Evolutionary conservation across 2,113 vertebrate genomes (phyloP).

Genomic region (Verasper variegatus): DNA sequence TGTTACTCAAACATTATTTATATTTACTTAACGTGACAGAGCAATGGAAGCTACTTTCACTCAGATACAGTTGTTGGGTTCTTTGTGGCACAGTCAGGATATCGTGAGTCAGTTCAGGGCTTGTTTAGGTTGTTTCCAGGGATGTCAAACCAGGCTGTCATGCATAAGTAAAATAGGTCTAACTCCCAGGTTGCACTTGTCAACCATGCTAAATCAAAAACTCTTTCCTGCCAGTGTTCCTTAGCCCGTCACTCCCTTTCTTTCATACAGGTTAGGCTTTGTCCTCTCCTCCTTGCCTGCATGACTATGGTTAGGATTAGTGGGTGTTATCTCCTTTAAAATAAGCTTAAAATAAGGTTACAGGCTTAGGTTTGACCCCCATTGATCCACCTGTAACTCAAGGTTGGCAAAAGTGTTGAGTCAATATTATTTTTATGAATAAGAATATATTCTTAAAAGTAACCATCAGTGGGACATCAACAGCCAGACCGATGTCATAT

Average conservation of each 20-base stretch:
- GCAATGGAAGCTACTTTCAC: not conserved
- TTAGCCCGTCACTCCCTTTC: not conserved
- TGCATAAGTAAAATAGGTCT: not conserved
- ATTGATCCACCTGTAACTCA: slow-evolving; percentile 30
- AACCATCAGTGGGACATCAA: not conserved
- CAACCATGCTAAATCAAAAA: slow-evolving; percentile 2
- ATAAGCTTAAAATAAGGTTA: slow-evolving; percentile 59
- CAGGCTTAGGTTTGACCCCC: slow-evolving; percentile 50
- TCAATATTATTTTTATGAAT: not conserved
- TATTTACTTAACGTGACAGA: too few relatives aligned
- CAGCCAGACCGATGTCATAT: too few relatives aligned
- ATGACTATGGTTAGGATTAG: slow-evolving; percentile 44
- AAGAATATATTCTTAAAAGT: not conserved
- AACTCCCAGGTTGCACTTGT: slow-evolving; percentile 12
- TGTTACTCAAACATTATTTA: too few relatives aligned
- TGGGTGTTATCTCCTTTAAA: slow-evolving; percentile 58
- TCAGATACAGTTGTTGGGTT: not conserved
- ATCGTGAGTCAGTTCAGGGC: not conserved
- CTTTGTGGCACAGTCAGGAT: not conserved
- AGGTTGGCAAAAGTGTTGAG: slow-evolving; percentile 33
- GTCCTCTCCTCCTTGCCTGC: not conserved
- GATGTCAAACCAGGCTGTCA: not conserved
- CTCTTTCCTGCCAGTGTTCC: not conserved
- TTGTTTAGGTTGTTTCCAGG: not conserved
- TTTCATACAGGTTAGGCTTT: not conserved